These are phyloP conservation scores for Halcyon malimbica DNA, from an alignment of 2,113 vertebrate species.

Conservation along the genomic window DNA sequence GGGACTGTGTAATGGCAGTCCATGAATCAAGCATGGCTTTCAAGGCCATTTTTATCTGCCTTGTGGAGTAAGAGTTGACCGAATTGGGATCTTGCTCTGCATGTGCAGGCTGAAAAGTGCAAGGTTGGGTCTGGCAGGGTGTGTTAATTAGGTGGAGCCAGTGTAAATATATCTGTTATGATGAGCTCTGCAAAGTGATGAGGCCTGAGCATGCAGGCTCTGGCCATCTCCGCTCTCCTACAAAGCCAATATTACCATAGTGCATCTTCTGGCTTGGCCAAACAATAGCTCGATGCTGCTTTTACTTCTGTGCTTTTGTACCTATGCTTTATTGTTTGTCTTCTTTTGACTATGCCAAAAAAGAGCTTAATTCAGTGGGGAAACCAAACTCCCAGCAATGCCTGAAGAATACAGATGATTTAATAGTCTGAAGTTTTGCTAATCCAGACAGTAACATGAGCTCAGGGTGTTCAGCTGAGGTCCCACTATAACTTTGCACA, in stretches of 20 bases:
- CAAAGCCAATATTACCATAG: neutral
- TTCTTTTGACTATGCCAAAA: neutral
- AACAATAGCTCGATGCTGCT: neutral
- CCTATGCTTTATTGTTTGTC: neutral
- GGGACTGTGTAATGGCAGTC: neutral
- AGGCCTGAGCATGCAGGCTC: neutral
- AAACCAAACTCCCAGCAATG: slow-evolving; percentile 35
- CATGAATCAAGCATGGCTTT: slow-evolving; percentile 4
- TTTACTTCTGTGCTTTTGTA: neutral
- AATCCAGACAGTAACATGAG: slow-evolving; percentile 61
- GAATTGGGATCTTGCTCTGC: neutral
- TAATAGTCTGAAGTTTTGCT: slow-evolving; percentile 45
- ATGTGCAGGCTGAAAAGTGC: neutral
- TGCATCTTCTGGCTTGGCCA: neutral
- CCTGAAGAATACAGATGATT: neutral
- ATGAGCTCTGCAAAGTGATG: slow-evolving; percentile 6
- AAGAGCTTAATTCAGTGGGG: slow-evolving; percentile 10
- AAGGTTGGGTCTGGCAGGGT: neutral
- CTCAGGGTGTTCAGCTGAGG: slow-evolving; percentile 15
- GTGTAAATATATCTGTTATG: slow-evolving; percentile 6
- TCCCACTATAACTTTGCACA: slow-evolving; percentile 17
- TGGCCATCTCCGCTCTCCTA: neutral
- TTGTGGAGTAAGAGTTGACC: neutral
- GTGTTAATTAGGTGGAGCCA: slow-evolving; percentile 14
- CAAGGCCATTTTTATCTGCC: slow-evolving; percentile 17